These are phyloP conservation scores for Ctena decussata DNA, from an alignment of 2,888 invertebrate genomes.

Conservation along the genomic window DNA sequence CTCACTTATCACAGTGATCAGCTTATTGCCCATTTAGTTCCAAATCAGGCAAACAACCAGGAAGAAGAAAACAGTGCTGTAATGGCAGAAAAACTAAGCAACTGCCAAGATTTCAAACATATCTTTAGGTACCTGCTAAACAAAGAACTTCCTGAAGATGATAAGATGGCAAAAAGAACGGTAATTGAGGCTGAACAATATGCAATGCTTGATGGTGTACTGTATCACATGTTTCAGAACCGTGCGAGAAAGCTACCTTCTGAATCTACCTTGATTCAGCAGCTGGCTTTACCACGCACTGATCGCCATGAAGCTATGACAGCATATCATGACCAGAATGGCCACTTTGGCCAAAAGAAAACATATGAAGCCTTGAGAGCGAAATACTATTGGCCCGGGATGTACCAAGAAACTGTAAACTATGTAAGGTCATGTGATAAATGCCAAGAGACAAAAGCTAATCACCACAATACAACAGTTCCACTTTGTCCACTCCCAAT, in stretches of 20 bases:
- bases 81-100: conserved; percentile 27
- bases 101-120: conserved; percentile 26
- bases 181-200: conserved; percentile 32
- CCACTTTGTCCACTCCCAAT: conserved; percentile 41
- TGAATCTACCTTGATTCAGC: neutral
- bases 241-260: conserved; percentile 17
- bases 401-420: conserved; percentile 47
- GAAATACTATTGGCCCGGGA: conserved; percentile 63
- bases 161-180: conserved; percentile 9
- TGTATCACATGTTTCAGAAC: conserved; percentile 41
- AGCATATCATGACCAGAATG: conserved; percentile 54
- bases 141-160: conserved; percentile 33
- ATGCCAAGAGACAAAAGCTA: conserved; percentile 47
- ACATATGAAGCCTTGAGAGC: conserved; percentile 44
- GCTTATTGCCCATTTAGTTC: too few species aligned
- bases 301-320: conserved; percentile 42
- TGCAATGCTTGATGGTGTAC: conserved; percentile 25
- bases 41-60: too few species aligned
- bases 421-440: conserved; percentile 43
- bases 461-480: conserved; percentile 21
- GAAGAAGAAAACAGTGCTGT: too few species aligned
- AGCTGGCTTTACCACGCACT: conserved; percentile 42
- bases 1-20: too few species aligned
- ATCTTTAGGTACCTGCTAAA: conserved; percentile 29
- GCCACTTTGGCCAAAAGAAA: conserved; percentile 47